A percentile compares a stretch with the other conserved stretches of the same genome.
These are phyloP conservation scores for Hippopotamus amphibius DNA, from an alignment of 2,113 vertebrate genomes.

Conservation along the genomic window DNA sequence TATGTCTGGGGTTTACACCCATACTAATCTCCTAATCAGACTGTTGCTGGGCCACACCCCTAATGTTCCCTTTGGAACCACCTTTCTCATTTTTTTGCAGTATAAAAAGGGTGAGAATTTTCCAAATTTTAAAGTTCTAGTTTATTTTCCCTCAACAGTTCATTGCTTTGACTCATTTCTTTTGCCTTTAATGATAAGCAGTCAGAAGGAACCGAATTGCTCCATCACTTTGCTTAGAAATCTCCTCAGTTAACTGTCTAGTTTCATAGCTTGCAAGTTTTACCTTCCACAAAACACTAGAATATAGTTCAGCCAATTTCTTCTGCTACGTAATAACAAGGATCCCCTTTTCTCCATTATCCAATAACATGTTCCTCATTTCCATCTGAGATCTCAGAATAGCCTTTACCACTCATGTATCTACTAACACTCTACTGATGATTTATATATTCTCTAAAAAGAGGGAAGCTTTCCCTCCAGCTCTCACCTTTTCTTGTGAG, in stretches of 20 bases:
- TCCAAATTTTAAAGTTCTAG: constrained; percentile 17
- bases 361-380: neutral
- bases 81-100: neutral
- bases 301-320: constrained; percentile 16
- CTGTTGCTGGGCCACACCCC: neutral
- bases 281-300: neutral
- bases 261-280: neutral
- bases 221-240: constrained; percentile 29
- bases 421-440: constrained; percentile 10
- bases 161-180: constrained; percentile 23
- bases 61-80: constrained; percentile 16
- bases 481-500: neutral
- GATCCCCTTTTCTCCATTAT: neutral
- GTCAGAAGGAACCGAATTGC: neutral
- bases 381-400: neutral
- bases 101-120: constrained; percentile 12
- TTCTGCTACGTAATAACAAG: neutral
- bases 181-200: neutral
- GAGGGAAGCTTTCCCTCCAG: neutral
- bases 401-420: neutral
- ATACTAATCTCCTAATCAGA: neutral
- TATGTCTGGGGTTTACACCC: neutral
- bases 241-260: constrained; percentile 14
- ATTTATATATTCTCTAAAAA: constrained; percentile 22
- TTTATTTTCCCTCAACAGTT: neutral